phyloP scores from a whole-genome alignment of 1,140 invertebrate species.

The Bombus confusus region DNA sequence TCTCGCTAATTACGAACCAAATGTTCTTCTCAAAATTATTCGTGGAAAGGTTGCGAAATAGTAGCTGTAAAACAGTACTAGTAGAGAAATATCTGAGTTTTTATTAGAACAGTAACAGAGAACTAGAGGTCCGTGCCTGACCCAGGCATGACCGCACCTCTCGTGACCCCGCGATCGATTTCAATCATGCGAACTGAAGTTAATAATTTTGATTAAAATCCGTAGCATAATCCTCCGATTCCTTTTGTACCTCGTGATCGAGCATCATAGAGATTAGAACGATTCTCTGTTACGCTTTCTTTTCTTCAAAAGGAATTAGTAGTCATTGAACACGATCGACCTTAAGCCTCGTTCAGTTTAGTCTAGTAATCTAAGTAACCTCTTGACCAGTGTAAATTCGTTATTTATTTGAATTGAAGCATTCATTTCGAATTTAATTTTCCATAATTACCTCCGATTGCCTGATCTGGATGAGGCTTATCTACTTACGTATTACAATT shows the following conservation, averaged over 20 bases:
- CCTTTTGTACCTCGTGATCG: background rate
- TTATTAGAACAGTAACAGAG: background rate
- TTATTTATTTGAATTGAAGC: too few species aligned
- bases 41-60: background rate
- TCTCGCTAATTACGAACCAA: background rate
- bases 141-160: background rate
- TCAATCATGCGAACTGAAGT: background rate
- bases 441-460: too few species aligned
- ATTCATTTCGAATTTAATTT: background rate
- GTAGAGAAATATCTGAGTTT: background rate
- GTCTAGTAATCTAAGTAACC: background rate
- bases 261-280: background rate
- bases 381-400: too few species aligned
- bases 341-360: background rate
- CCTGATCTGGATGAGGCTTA: too few species aligned
- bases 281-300: background rate
- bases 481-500: too few species aligned
- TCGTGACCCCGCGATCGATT: background rate
- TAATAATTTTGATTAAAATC: constrained; percentile 1
- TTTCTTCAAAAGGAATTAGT: background rate
- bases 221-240: background rate
- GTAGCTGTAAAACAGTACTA: background rate
- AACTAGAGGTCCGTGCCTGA: background rate
- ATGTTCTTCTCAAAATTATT: background rate
- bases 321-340: background rate